A percentile compares a stretch with the other conserved stretches of the same genome.
Conservation (phyloP, 2,888 invertebrate genomes). For the Orchestes rusci region DNA sequence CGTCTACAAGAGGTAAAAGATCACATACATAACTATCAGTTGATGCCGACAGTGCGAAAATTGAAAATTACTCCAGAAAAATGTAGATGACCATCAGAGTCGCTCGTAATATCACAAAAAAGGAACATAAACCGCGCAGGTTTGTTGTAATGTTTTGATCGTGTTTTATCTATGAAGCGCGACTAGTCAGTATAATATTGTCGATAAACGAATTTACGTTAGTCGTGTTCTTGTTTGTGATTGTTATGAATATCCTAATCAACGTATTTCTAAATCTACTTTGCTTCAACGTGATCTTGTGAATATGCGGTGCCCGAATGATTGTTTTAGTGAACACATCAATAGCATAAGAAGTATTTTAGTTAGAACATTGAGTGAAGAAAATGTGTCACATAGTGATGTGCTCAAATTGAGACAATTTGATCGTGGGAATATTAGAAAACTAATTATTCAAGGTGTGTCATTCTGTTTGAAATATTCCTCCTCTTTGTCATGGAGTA, state of each 20-base stretch:
- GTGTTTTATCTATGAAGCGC: constrained; percentile 23
- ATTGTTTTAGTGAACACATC: constrained; percentile 42
- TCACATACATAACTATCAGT: too few relatives aligned
- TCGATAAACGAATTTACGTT: constrained; percentile 24
- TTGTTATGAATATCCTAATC: too few relatives aligned
- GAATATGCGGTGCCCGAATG: constrained; percentile 17
- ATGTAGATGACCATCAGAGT: constrained; percentile 20
- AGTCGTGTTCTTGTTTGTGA: constrained; percentile 18
- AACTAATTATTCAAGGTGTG: background rate
- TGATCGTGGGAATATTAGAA: constrained; percentile 2
- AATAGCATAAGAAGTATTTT: constrained; percentile 51
- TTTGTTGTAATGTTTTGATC: constrained; percentile 23
- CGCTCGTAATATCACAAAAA: constrained; percentile 17
- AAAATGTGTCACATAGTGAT: constrained; percentile 50
- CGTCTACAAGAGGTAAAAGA: too few relatives aligned
- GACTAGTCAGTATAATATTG: constrained; percentile 9
- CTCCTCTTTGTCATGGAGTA: too few relatives aligned
- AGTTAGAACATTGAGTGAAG: constrained; percentile 50
- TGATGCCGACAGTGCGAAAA: too few relatives aligned
- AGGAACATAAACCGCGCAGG: constrained; percentile 18
- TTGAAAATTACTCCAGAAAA: constrained; percentile 2
- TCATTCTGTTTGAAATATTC: too few relatives aligned
- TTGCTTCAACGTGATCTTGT: too few relatives aligned
- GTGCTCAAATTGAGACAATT: constrained; percentile 33
- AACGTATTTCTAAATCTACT: too few relatives aligned